Percentiles rank a stretch among this genome's conserved stretches.
phyloP scores from a whole-genome alignment of 2,888 invertebrate genomes.

The Ectemnius continuus region DNA sequence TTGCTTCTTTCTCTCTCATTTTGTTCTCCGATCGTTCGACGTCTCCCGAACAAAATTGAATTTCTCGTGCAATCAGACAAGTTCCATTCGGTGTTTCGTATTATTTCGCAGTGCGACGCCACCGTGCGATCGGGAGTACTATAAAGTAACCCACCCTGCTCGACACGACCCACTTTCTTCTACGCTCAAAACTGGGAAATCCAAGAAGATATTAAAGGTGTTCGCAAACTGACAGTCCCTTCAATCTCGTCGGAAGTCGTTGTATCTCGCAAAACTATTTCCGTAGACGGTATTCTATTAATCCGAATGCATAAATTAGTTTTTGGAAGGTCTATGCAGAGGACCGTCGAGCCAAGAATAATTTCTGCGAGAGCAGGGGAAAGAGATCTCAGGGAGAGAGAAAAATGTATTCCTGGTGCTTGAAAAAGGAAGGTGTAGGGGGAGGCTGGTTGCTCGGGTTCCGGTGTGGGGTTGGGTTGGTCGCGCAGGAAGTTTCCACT shows the following conservation, averaged over 20 bases:
- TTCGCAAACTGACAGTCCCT: too few relatives aligned
- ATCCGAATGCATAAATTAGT: conserved; percentile 50
- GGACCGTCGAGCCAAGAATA: conserved; percentile 36
- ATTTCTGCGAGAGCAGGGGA: conserved; percentile 32
- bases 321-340: conserved; percentile 21
- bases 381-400: conserved; percentile 19
- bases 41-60: conserved; percentile 51
- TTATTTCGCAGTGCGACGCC: conserved; percentile 38
- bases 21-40: conserved; percentile 23
- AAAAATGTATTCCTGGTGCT: conserved; percentile 49
- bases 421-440: conserved; percentile 34
- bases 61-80: conserved; percentile 57
- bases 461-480: conserved; percentile 11
- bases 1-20: conserved; percentile 26
- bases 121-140: too few relatives aligned
- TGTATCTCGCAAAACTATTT: too few relatives aligned
- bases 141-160: too few relatives aligned
- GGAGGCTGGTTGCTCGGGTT: conserved; percentile 2
- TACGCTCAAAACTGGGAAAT: too few relatives aligned
- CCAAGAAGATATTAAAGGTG: too few relatives aligned
- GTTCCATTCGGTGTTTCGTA: conserved; percentile 41
- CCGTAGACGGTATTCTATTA: too few relatives aligned
- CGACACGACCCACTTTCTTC: too few relatives aligned
- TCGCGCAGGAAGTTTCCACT: conserved; percentile 34
- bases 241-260: too few relatives aligned